Conservation (phyloP, 2,888 invertebrate genomes). For the Himalopsyche japonica region DNA sequence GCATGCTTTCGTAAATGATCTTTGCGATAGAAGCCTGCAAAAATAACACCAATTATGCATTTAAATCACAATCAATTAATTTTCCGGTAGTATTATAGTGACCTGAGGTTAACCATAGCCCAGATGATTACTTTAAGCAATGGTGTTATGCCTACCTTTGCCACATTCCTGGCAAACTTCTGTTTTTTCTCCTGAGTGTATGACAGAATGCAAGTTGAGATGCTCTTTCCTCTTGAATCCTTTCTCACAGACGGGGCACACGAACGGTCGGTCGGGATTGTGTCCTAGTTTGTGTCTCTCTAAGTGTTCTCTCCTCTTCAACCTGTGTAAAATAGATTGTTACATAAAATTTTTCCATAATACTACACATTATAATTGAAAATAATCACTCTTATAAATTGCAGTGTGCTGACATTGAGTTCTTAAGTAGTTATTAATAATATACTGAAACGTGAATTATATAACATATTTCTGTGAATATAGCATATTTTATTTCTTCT, state of each 20-base stretch:
- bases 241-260: conserved; percentile 77
- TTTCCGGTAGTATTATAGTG: too few relatives aligned
- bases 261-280: conserved; percentile 79
- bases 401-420: too few relatives aligned
- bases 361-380: too few relatives aligned
- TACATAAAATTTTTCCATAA: not conserved
- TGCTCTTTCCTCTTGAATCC: conserved; percentile 83
- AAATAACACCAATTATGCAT: conserved; percentile 14
- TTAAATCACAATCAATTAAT: too few relatives aligned
- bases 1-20: conserved; percentile 81
- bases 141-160: conserved; percentile 53
- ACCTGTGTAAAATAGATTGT: conserved; percentile 43
- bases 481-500: too few relatives aligned
- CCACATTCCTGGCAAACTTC: conserved; percentile 78
- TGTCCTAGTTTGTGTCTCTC: conserved; percentile 79
- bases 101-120: not conserved
- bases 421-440: too few relatives aligned
- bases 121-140: not conserved
- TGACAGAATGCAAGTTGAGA: conserved; percentile 79
- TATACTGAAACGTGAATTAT: too few relatives aligned
- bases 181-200: conserved; percentile 82
- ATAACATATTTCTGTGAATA: too few relatives aligned
- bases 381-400: too few relatives aligned
- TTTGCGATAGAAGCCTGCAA: conserved; percentile 72
- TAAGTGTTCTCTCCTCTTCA: conserved; percentile 78